phyloP scores from a whole-genome alignment of 2,797 vertebrate genomes.

The Mormyrus hasselquistii region DNA sequence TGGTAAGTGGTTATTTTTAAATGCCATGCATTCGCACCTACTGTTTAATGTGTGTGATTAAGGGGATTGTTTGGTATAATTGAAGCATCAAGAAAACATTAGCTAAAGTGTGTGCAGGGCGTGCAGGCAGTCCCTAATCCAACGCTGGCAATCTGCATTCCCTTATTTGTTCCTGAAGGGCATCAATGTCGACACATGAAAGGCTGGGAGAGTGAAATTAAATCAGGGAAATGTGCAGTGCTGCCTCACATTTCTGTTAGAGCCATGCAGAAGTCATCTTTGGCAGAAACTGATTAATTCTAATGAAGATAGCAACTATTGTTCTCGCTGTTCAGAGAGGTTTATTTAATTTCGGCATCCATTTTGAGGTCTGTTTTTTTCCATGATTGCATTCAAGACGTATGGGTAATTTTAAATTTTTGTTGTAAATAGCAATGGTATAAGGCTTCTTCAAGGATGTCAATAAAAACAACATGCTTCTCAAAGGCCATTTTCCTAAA shows the following conservation, averaged over 20 bases:
- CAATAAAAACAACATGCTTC: neutral
- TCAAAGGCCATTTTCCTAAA: neutral
- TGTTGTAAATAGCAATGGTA: neutral
- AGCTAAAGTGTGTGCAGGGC: neutral
- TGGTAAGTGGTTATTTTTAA: neutral
- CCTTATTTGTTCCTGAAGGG: constrained; percentile 23
- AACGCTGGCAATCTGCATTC: constrained; percentile 19
- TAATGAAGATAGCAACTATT: constrained; percentile 26
- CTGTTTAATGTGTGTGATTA: neutral
- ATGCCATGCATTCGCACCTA: neutral
- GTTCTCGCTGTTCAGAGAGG: constrained; percentile 23
- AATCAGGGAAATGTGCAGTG: neutral
- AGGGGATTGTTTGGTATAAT: constrained; percentile 8
- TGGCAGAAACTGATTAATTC: constrained; percentile 25
- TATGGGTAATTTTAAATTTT: neutral
- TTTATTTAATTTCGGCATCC: constrained; percentile 20
- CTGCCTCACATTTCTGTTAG: constrained; percentile 19
- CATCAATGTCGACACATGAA: constrained; percentile 25
- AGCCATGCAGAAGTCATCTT: constrained; percentile 22
- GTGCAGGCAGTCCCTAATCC: constrained; percentile 14
- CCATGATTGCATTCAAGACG: constrained; percentile 28
- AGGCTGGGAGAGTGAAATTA: neutral
- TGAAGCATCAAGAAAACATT: neutral
- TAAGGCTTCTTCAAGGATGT: neutral
- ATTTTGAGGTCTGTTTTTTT: constrained; percentile 11